Percentiles rank a stretch among this genome's conserved stretches.
Conservation (phyloP, 2,113 vertebrate genomes). For the Amphiprion ocellaris region DNA sequence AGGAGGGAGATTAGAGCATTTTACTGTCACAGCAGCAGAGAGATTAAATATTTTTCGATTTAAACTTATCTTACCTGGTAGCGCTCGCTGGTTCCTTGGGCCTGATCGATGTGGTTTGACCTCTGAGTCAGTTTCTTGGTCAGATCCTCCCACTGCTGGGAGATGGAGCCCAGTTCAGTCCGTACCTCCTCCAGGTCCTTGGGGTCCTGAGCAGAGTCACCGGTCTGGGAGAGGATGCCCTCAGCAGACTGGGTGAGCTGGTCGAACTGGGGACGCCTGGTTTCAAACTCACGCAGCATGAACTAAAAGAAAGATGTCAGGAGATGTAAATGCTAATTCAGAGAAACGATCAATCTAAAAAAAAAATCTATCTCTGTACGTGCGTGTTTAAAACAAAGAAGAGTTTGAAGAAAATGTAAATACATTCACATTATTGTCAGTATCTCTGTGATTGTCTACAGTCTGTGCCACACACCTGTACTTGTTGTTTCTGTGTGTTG, state of each 20-base stretch:
- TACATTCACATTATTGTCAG: neutral
- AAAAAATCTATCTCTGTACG: too few species aligned
- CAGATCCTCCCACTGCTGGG: constrained; percentile 91
- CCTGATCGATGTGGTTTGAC: constrained; percentile 92
- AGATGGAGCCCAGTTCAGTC: constrained; percentile 89
- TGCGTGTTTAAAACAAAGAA: too few species aligned
- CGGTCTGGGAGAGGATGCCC: constrained; percentile 88
- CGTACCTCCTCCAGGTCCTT: constrained; percentile 87
- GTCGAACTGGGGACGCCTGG: constrained; percentile 92
- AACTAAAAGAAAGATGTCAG: constrained; percentile 83
- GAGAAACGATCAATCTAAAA: neutral
- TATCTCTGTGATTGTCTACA: rapidly evolving
- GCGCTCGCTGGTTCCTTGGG: constrained; percentile 91
- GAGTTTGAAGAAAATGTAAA: too few species aligned
- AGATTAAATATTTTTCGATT: too few species aligned
- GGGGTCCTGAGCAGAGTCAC: constrained; percentile 83
- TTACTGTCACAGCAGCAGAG: too few species aligned
- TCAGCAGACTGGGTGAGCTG: constrained; percentile 93
- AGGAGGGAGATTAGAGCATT: neutral
- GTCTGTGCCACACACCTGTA: constrained; percentile 86
- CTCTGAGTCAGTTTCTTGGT: constrained; percentile 89
- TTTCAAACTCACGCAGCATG: constrained; percentile 99
- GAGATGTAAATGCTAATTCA: neutral
- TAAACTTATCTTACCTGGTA: constrained; percentile 81
- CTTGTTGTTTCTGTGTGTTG: constrained; percentile 96